Percentiles rank a stretch among this genome's conserved stretches.
Evolutionary conservation across 2,888 invertebrate species (phyloP).

Genomic region (Chloroclysta siterata): DNA sequence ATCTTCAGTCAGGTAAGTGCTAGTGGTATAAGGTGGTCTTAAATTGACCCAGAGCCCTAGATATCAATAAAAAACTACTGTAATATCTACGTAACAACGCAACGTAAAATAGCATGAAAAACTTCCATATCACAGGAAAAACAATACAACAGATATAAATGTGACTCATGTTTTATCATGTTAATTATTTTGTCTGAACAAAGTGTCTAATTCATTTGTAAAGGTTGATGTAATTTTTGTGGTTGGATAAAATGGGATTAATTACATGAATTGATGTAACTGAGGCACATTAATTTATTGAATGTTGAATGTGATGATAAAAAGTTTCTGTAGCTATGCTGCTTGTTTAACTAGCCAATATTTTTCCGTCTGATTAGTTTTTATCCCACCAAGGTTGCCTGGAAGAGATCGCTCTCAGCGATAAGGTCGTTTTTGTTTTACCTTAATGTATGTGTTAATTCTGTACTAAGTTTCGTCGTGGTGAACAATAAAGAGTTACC

Average conservation of each 20-base stretch:
- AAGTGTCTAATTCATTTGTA: constrained; percentile 4
- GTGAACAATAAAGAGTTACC: no score
- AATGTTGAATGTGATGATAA: neutral
- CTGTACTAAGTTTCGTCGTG: no score
- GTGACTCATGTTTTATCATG: constrained; percentile 40
- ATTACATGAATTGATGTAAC: constrained; percentile 19
- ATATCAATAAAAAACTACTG: no score
- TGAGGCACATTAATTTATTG: constrained; percentile 6
- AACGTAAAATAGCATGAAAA: neutral
- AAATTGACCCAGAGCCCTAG: no score
- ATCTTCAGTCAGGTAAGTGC: no score
- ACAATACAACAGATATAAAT: constrained; percentile 42
- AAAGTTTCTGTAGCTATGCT: neutral
- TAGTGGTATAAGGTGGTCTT: no score
- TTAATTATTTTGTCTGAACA: constrained; percentile 10
- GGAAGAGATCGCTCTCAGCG: no score
- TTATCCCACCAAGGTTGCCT: no score
- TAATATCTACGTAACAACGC: neutral
- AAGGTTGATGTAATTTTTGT: neutral
- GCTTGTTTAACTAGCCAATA: no score
- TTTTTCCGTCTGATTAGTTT: no score
- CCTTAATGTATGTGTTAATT: no score
- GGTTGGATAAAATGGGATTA: constrained; percentile 13
- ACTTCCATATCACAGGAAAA: neutral
- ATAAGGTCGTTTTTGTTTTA: no score